phyloP scores from a whole-genome alignment of 2,888 invertebrate species.

The Drosophila eohydei region DNA sequence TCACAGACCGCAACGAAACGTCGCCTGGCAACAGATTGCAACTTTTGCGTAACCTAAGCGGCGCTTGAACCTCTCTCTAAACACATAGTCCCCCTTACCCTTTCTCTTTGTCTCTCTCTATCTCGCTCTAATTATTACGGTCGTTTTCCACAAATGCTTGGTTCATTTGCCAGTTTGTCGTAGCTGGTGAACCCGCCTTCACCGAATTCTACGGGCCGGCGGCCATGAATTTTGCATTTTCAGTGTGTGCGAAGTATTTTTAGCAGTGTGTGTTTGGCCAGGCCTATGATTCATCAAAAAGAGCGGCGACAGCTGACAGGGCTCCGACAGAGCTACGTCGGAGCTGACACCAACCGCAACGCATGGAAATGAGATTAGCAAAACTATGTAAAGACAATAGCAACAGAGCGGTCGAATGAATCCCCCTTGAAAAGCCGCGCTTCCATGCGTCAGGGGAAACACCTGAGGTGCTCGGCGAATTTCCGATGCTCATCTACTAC shows the following conservation, averaged over 20 bases:
- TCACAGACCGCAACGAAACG: slow-evolving; percentile 49
- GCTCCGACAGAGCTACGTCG: slow-evolving; percentile 38
- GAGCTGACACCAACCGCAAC: slow-evolving; percentile 57
- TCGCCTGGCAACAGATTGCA: slow-evolving; percentile 65
- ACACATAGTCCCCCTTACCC: not conserved
- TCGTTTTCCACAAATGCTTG: slow-evolving; percentile 21
- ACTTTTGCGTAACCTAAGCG: slow-evolving; percentile 69
- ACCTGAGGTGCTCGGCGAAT: slow-evolving; percentile 66
- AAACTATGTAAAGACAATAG: slow-evolving; percentile 62
- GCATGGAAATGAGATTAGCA: slow-evolving; percentile 73
- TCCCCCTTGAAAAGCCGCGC: slow-evolving; percentile 28
- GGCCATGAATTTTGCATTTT: slow-evolving; percentile 64
- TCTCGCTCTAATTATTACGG: not conserved
- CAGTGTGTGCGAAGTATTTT: slow-evolving; percentile 63
- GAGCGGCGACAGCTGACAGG: slow-evolving; percentile 72
- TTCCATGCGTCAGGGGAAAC: slow-evolving; percentile 61
- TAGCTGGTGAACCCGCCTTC: slow-evolving; percentile 57
- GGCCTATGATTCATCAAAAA: slow-evolving; percentile 79
- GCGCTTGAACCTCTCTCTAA: slow-evolving; percentile 43
- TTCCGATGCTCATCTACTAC: slow-evolving; percentile 60
- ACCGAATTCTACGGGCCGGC: slow-evolving; percentile 66
- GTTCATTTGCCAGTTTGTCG: slow-evolving; percentile 60
- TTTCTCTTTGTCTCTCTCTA: not conserved
- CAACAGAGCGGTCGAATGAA: slow-evolving; percentile 34
- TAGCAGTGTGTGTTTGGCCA: slow-evolving; percentile 62